phyloP scores from a whole-genome alignment of 2,888 invertebrate species.

The Nomada goodeniana region DNA sequence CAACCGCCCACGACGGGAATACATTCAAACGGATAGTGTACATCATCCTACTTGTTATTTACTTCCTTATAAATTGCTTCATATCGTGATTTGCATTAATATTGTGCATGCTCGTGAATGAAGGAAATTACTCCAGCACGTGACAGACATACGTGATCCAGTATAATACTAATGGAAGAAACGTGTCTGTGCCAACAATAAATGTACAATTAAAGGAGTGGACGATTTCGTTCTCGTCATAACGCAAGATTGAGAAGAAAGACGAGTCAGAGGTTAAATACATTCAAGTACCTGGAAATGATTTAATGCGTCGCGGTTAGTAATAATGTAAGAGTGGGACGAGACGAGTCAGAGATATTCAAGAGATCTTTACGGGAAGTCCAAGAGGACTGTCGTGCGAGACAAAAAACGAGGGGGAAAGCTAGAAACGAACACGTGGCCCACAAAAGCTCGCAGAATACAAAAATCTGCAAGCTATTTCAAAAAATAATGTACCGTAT shows the following conservation, averaged over 20 bases:
- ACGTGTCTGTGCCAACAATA: conserved; percentile 31
- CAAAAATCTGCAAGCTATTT: too few species aligned
- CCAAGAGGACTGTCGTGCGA: too few species aligned
- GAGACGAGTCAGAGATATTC: too few species aligned
- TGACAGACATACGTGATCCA: conserved; percentile 43
- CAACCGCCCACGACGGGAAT: neutral
- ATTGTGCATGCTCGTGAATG: conserved; percentile 45
- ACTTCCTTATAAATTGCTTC: conserved; percentile 23
- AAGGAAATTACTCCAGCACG: conserved; percentile 58
- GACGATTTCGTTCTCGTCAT: conserved; percentile 38
- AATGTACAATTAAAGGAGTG: conserved; percentile 48
- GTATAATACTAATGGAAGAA: neutral
- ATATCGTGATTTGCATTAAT: conserved; percentile 53
- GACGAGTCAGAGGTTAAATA: conserved; percentile 26
- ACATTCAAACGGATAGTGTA: neutral
- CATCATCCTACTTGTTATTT: conserved; percentile 4
- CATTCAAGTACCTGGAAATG: conserved; percentile 8
- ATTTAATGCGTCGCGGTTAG: conserved; percentile 10
- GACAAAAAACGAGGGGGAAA: too few species aligned
- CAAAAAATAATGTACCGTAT: too few species aligned
- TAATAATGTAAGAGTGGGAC: too few species aligned
- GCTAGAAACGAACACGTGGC: too few species aligned
- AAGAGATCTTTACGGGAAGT: too few species aligned
- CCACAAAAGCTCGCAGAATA: too few species aligned
- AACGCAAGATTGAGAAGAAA: conserved; percentile 12